A percentile compares a stretch with the other conserved stretches of the same genome.
phyloP scores from a whole-genome alignment of 2,888 invertebrate species.

The Periphyllus acericola region DNA sequence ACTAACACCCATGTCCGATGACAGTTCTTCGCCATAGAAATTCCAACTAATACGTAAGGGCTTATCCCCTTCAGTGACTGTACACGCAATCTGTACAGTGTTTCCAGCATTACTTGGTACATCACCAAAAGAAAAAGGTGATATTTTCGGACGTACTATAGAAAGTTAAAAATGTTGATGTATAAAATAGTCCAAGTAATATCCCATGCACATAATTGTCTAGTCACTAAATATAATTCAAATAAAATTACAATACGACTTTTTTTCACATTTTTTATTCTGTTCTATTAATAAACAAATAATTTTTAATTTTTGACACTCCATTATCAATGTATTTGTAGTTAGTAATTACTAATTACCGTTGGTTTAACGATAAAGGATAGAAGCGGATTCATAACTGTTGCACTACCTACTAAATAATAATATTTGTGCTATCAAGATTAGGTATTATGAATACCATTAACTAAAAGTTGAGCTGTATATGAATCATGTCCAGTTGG shows the following conservation, averaged over 20 bases:
- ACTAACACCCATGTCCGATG: slow-evolving; percentile 63
- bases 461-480: slow-evolving; percentile 76
- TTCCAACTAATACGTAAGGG: slow-evolving; percentile 69
- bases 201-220: not conserved
- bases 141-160: slow-evolving; percentile 67
- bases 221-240: not conserved
- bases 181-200: not conserved
- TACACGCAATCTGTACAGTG: slow-evolving; percentile 66
- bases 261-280: not conserved
- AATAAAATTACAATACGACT: not conserved
- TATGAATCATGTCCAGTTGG: slow-evolving; percentile 76
- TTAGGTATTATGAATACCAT: slow-evolving; percentile 70
- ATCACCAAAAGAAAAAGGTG: slow-evolving; percentile 67
- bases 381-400: slow-evolving; percentile 10
- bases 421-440: not conserved
- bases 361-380: slow-evolving; percentile 1
- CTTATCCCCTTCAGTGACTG: slow-evolving; percentile 67
- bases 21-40: slow-evolving; percentile 71
- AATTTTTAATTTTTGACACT: not conserved
- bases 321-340: not conserved
- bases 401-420: slow-evolving; percentile 18
- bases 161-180: slow-evolving; percentile 44
- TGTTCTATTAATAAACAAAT: not conserved
- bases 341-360: too few species aligned
- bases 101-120: slow-evolving; percentile 67